Evolutionary conservation across 2,797 vertebrate genomes (phyloP).

Genomic region (Calcarius lapponicus): DNA sequence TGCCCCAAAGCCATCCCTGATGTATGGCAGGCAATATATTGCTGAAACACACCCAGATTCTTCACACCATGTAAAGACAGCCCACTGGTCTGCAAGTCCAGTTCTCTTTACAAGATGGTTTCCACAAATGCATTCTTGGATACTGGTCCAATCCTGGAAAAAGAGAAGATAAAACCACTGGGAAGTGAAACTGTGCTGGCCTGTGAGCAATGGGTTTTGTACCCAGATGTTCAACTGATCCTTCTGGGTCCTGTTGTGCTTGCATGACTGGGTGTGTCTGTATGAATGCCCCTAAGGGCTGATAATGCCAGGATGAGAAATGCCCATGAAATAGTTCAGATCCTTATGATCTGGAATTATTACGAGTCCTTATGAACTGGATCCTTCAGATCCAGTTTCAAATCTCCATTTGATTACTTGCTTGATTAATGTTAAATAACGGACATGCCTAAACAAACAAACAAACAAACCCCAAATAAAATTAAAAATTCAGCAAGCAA

Average conservation of each 20-base stretch:
- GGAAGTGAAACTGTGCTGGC: neutral
- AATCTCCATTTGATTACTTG: neutral
- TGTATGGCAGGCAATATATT: neutral
- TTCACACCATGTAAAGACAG: neutral
- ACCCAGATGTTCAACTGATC: neutral
- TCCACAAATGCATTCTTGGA: neutral
- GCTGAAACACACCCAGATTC: neutral
- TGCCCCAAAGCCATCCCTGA: neutral
- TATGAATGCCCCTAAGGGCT: neutral
- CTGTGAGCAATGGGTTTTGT: neutral
- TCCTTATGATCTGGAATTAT: neutral
- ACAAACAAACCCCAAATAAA: neutral
- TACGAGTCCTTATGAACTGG: neutral
- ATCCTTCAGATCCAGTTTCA: neutral
- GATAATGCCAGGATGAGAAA: neutral
- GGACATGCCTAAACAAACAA: rapidly evolving
- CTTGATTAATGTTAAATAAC: neutral
- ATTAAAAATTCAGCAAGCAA: neutral
- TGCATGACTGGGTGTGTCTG: neutral
- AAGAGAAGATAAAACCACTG: neutral
- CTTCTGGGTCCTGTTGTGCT: neutral
- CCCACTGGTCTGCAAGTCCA: neutral
- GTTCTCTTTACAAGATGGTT: neutral
- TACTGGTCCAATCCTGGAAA: neutral
- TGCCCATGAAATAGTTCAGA: neutral